phyloP scores from a whole-genome alignment of 2,888 invertebrate species.

The Patella caerulea region DNA sequence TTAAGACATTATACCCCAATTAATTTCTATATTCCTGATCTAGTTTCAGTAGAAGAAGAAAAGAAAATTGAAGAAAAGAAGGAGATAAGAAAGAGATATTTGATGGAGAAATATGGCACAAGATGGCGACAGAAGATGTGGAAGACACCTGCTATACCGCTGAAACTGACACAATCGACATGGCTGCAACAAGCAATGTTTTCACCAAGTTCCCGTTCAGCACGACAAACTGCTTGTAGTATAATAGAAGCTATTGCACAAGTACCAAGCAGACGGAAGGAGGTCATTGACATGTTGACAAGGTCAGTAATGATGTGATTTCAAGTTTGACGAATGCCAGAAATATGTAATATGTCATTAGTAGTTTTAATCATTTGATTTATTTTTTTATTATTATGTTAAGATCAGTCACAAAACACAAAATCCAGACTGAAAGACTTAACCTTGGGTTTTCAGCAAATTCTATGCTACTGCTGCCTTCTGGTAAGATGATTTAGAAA shows the following conservation, averaged over 20 bases:
- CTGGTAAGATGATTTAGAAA: too few relatives aligned
- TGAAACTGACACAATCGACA: slow-evolving; percentile 74
- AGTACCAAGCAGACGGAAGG: slow-evolving; percentile 75
- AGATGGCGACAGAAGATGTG: slow-evolving; percentile 77
- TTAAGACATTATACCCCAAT: not conserved
- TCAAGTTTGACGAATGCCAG: too few relatives aligned
- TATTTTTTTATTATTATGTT: too few relatives aligned
- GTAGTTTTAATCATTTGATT: too few relatives aligned
- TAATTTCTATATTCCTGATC: not conserved
- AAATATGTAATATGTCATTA: not conserved
- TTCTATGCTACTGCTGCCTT: too few relatives aligned
- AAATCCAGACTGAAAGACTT: too few relatives aligned
- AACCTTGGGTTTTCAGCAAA: too few relatives aligned
- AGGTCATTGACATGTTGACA: slow-evolving; percentile 88
- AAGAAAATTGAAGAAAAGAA: slow-evolving; percentile 51
- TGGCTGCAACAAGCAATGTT: slow-evolving; percentile 95
- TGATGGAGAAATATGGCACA: slow-evolving; percentile 83
- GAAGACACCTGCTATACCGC: slow-evolving; percentile 55
- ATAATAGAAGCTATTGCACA: slow-evolving; percentile 87
- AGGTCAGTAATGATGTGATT: slow-evolving; percentile 75
- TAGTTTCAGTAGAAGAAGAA: slow-evolving; percentile 27
- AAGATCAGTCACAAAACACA: too few relatives aligned
- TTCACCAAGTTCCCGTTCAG: slow-evolving; percentile 90
- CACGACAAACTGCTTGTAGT: slow-evolving; percentile 89
- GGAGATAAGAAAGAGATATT: slow-evolving; percentile 74